Base-by-base conservation (phyloP, 2,888 invertebrate genomes). In the Eledona agricola region DNA sequence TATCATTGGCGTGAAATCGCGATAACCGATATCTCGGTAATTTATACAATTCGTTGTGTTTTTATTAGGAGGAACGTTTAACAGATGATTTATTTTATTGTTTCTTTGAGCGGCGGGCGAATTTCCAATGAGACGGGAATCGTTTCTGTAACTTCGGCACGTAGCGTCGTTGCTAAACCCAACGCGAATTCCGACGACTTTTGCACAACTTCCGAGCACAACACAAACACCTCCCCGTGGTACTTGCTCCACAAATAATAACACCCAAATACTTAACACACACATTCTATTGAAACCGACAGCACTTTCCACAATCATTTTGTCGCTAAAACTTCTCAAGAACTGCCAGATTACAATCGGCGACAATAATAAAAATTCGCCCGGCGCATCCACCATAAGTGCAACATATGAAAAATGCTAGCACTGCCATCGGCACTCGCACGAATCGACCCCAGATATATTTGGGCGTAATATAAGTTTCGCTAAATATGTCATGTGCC, bases 1-100 rank as follows among this genome's bases (percentile, higher is more conserved):
- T 69, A 66, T 69, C 68, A 67, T 71, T 72, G 64, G 65, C 69
- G 70, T 68, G 69, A 70, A 71, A 73, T 72, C 63, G 63, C 66
- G 70, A 71, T 65, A 60, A 70, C 68, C 70, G 67, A 72, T 72
- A 72, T 67, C 66, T 55, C 17, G 5, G 62, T 72, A 72, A 71
- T 72, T 72, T 72, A 72, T 72, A 69, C 72, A 66, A 64, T 70
- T 70, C 65, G 64, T 55, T 70, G 70, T n/a, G n/a, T 72, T 70
- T 71, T 70, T 64, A 70, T 68, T 69, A 65, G 58, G 56, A 58
- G 46, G 59, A 62, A 50, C 67, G 61, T 68, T 71, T 68, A 67
- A 68, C 70, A 65, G 68, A 65, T 69, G 71, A 72, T 70, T 72
- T 67, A 67, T 65, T 68, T 67, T 65, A 67, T 67, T 69, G 63